Evolutionary conservation across 2,888 invertebrate species (phyloP).

Genomic region (Aromia moschata): DNA sequence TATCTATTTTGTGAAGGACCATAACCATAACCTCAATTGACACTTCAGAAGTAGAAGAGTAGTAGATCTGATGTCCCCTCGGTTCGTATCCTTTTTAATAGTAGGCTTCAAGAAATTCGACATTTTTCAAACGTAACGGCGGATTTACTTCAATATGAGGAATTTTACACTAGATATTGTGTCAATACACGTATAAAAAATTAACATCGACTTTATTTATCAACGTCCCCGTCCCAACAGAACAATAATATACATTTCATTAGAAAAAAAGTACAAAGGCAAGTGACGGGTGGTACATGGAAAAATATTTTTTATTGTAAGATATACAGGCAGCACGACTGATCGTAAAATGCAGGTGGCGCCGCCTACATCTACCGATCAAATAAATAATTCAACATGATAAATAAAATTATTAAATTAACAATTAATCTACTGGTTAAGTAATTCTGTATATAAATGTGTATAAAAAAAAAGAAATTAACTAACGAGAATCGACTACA

Average conservation of each 20-base stretch:
- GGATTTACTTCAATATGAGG: too few species aligned
- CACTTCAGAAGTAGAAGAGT: too few species aligned
- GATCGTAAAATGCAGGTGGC: conserved; percentile 8
- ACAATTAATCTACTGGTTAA: conserved; percentile 18
- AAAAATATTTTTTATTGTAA: conserved; percentile 22
- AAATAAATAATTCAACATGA: conserved; percentile 18
- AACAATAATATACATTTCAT: neutral
- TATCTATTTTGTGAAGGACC: too few species aligned
- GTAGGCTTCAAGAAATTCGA: too few species aligned
- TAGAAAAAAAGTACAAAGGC: neutral
- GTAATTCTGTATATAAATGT: conserved; percentile 26
- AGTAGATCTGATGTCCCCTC: too few species aligned
- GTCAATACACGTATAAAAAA: too few species aligned
- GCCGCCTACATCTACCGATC: neutral
- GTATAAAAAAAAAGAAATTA: conserved; percentile 36
- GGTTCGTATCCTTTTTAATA: too few species aligned
- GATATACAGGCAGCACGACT: conserved; percentile 18
- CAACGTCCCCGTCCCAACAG: neutral
- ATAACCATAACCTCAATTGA: too few species aligned
- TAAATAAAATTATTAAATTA: conserved; percentile 18
- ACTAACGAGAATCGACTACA: conserved; percentile 22
- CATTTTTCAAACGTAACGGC: too few species aligned
- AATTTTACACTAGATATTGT: too few species aligned
- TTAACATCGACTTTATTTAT: neutral
- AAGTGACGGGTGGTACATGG: neutral